These are phyloP conservation scores for Nipponacmea schrenckii DNA, from an alignment of 2,888 invertebrate species.

Conservation along the genomic window DNA sequence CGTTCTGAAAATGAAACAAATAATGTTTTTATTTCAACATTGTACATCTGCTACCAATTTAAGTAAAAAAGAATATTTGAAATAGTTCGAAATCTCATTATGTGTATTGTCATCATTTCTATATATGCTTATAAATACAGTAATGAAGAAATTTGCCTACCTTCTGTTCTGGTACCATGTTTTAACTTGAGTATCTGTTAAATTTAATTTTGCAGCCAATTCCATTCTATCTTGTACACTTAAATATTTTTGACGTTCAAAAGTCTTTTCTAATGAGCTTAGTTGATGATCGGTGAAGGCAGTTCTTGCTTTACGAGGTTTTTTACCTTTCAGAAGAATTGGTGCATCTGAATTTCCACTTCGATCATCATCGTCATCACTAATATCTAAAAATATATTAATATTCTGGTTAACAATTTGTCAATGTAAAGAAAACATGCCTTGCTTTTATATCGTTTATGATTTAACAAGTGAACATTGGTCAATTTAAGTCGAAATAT, in stretches of 20 bases:
- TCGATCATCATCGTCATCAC: constrained; percentile 13
- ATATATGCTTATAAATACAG: too few species aligned
- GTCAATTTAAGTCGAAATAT: too few species aligned
- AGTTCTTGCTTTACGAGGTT: constrained; percentile 94
- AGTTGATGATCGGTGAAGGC: constrained; percentile 99
- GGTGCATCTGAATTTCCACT: constrained; percentile 15
- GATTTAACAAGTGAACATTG: too few species aligned
- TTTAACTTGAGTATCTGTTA: constrained; percentile 99
- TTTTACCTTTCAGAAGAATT: constrained; percentile 73
- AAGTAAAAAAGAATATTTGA: too few species aligned
- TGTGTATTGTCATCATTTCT: too few species aligned
- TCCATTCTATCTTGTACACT: constrained; percentile 92
- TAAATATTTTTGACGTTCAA: constrained; percentile 90
- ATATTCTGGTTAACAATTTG: too few species aligned
- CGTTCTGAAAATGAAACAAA: constrained; percentile 76
- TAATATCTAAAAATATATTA: background rate
- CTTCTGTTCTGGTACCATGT: constrained; percentile 99
- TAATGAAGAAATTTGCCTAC: constrained; percentile 65
- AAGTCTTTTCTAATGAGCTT: constrained; percentile 90
- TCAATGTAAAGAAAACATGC: too few species aligned
- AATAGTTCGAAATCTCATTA: too few species aligned
- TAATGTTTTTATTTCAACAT: too few species aligned
- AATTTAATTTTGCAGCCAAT: constrained; percentile 90
- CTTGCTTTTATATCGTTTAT: too few species aligned
- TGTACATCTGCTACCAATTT: background rate